Percentiles rank a stretch among this genome's conserved stretches.
phyloP scores from a whole-genome alignment of 2,797 vertebrate species.

The Ctenopoma multispine region DNA sequence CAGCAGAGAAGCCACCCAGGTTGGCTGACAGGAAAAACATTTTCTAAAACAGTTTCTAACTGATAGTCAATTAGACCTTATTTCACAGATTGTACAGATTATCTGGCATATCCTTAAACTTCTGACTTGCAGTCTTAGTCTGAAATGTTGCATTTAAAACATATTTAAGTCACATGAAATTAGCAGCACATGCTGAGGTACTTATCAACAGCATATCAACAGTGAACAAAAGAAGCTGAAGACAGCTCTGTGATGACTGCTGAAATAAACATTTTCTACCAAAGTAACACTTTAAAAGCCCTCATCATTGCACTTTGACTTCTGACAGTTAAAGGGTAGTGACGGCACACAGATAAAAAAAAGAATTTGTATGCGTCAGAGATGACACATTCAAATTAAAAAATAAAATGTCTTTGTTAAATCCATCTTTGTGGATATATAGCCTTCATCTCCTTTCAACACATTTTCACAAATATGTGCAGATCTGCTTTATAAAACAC shows the following conservation, averaged over 20 bases:
- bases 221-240: slow-evolving; percentile 47
- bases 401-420: slow-evolving; percentile 49
- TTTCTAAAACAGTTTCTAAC: slow-evolving; percentile 9
- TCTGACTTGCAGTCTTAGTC: not conserved
- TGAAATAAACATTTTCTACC: slow-evolving; percentile 64
- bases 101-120: slow-evolving; percentile 1
- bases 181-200: not conserved
- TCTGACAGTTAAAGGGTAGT: slow-evolving; percentile 58
- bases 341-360: slow-evolving; percentile 50
- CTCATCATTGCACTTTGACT: slow-evolving; percentile 50
- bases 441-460: slow-evolving; percentile 67
- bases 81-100: not conserved
- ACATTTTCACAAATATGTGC: slow-evolving; percentile 28
- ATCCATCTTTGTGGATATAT: slow-evolving; percentile 40
- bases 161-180: slow-evolving; percentile 7
- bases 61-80: slow-evolving; percentile 29
- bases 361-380: slow-evolving; percentile 50
- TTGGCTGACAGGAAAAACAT: slow-evolving; percentile 43
- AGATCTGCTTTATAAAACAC: slow-evolving; percentile 43
- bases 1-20: slow-evolving; percentile 69
- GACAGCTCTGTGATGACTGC: slow-evolving; percentile 57
- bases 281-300: slow-evolving; percentile 65
- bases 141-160: slow-evolving; percentile 11
- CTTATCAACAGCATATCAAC: slow-evolving; percentile 42
- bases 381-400: slow-evolving; percentile 29